Base-by-base conservation (phyloP, 2,113 vertebrate genomes). In the Otus sunia region DNA sequence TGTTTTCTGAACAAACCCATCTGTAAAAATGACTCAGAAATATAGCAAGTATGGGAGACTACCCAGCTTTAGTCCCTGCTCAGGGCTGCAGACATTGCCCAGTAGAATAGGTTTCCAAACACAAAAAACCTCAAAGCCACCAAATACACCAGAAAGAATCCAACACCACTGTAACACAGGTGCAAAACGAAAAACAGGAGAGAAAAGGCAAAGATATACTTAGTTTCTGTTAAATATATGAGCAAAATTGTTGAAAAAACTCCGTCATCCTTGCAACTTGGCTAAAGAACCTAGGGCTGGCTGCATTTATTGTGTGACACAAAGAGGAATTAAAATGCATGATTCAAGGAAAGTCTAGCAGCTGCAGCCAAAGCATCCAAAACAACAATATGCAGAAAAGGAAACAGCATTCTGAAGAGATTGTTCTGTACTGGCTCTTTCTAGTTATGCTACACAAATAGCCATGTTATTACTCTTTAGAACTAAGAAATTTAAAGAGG, bases 201-300 rank as follows among this genome's bases (percentile, higher is more conserved):
- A 55, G 6, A 26, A 47, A 66, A 67, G 7, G 12, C 29, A 45
- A 49, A 49, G 13, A 29, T 12, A 23, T 5, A 5, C 4, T 67
- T 32, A 0, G 5, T 32, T 50, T 55, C 68, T 75, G 16, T 22
- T 29, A 45, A 45, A 9, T 3, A 2, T 9, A 43, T 0, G 0
- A 74, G 32, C 9, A 27, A 58, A 91, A 45, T 6, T 13, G 3
- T 32, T 45, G 12, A 88, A 77, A 45, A 34, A 62, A 36, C 6
- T 4, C 36, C 34, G 14, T 72, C 15, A 3, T 53, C 85, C 32
- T 74, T 58, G 7, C 1, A 3, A n/a, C 23, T 80, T 74, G 50
- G 29, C 73, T 81, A 10, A 77, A 58, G n/a, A 90, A 56, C 9
- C 23, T 13, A 25, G 4, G 11, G 45, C 29, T 11, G 5, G 12